phyloP scores from a whole-genome alignment of 2,113 vertebrate genomes.

The Phocoena phocoena region DNA sequence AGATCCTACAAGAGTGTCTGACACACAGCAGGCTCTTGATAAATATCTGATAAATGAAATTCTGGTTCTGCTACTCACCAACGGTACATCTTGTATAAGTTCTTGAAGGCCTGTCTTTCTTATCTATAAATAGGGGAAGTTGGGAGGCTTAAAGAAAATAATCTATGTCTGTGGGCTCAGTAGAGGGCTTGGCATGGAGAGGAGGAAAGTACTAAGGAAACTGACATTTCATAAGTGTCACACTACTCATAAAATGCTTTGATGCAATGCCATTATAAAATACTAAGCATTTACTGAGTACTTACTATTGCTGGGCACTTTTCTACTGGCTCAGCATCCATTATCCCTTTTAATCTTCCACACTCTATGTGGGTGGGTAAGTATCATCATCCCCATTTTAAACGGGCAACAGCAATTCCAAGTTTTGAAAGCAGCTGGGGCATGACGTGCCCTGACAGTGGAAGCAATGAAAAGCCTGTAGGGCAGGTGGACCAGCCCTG shows the following conservation, averaged over 20 bases:
- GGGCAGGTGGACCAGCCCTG: neutral
- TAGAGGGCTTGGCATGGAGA: neutral
- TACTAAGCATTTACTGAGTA: neutral
- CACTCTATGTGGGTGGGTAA: neutral
- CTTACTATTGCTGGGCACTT: neutral
- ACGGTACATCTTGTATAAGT: neutral
- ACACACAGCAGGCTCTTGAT: no score
- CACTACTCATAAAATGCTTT: neutral
- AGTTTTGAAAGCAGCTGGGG: neutral
- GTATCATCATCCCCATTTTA: neutral
- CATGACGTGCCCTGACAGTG: rapidly evolving
- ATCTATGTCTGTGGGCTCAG: neutral
- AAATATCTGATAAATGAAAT: neutral
- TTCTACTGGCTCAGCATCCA: neutral
- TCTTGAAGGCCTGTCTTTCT: neutral
- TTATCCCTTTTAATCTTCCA: conserved; percentile 10
- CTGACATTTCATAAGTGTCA: neutral
- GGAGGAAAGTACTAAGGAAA: neutral
- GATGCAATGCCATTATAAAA: neutral
- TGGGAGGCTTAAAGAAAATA: neutral
- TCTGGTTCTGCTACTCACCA: neutral
- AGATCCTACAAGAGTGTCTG: neutral
- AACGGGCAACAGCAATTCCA: rapidly evolving
- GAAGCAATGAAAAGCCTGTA: neutral
- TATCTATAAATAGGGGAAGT: neutral